phyloP scores from a whole-genome alignment of 2,888 invertebrate genomes.

The Oligia strigilis region DNA sequence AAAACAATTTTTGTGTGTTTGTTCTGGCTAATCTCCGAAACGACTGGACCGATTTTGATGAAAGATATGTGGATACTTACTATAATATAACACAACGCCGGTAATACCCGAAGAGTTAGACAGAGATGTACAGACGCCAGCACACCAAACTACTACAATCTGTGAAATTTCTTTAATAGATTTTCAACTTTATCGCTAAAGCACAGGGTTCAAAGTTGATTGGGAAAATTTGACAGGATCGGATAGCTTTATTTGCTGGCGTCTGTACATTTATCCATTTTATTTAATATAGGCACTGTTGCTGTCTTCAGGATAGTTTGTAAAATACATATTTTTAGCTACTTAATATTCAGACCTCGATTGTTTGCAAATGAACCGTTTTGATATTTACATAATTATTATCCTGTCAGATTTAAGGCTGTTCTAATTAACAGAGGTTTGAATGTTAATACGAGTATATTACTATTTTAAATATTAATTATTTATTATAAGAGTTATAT shows the following conservation, averaged over 20 bases:
- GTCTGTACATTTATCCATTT: neutral
- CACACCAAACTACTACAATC: no score
- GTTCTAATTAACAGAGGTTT: neutral
- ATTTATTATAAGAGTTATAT: no score
- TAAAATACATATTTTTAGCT: constrained; percentile 2
- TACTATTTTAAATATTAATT: neutral
- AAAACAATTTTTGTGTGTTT: neutral
- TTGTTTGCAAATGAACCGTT: constrained; percentile 6
- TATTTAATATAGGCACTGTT: neutral
- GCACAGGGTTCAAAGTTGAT: no score
- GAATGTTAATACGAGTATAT: neutral
- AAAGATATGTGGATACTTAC: neutral
- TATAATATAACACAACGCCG: no score
- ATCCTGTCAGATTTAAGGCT: neutral
- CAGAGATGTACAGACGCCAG: no score
- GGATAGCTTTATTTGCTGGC: no score
- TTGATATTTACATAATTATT: constrained; percentile 1
- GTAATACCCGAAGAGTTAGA: no score
- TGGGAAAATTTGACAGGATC: no score
- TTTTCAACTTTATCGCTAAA: no score
- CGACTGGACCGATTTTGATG: neutral
- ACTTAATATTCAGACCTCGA: constrained; percentile 3
- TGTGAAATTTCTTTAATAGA: no score
- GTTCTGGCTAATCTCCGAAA: neutral
- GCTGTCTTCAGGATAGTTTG: neutral